A percentile compares a stretch with the other conserved stretches of the same genome.
These are phyloP conservation scores for Muntiacus reevesi DNA, from an alignment of 2,113 vertebrate species.

Conservation along the genomic window DNA sequence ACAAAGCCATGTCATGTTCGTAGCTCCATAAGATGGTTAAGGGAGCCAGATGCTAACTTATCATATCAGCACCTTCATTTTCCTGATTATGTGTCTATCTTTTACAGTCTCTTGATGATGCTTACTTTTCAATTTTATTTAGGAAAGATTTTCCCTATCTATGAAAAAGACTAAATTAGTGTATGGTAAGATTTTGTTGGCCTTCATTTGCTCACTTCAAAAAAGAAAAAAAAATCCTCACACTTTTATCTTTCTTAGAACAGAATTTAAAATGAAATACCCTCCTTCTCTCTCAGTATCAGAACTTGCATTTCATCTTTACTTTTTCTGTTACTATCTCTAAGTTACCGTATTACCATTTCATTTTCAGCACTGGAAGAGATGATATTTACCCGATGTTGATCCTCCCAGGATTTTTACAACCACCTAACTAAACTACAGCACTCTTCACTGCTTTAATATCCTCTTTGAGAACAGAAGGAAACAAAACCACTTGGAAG, in stretches of 20 bases:
- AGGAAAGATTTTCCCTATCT: slow-evolving; percentile 6
- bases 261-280: slow-evolving; percentile 6
- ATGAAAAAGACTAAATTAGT: slow-evolving; percentile 28
- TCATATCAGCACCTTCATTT: background rate
- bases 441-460: background rate
- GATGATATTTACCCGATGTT: background rate
- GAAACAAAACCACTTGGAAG: slow-evolving; percentile 38
- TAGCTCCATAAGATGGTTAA: background rate
- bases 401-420: background rate
- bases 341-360: background rate
- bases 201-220: slow-evolving; percentile 13
- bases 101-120: background rate
- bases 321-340: background rate
- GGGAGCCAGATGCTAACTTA: background rate
- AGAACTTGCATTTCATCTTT: background rate
- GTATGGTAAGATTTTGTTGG: background rate
- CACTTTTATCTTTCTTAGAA: slow-evolving; percentile 10
- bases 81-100: background rate
- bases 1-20: background rate
- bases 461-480: slow-evolving; percentile 32
- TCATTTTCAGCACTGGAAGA: background rate
- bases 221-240: background rate
- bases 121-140: slow-evolving; percentile 42
- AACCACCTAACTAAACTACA: background rate
- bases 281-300: background rate